These are phyloP conservation scores for Pycnomerus fuliginosus DNA, from an alignment of 2,888 invertebrate species.

Conservation along the genomic window DNA sequence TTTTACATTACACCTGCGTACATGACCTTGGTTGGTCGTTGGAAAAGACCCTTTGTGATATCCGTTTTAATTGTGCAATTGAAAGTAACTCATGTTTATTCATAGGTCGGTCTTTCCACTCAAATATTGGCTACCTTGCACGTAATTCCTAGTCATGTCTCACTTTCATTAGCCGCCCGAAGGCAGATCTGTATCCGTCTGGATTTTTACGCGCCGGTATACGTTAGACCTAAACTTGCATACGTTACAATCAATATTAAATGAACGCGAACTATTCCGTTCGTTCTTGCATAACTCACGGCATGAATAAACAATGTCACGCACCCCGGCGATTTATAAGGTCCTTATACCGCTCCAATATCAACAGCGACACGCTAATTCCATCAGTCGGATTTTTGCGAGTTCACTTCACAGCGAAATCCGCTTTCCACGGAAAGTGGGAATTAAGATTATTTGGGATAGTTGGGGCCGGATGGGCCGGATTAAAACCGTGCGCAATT, in stretches of 20 bases:
- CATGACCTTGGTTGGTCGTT: too few relatives aligned
- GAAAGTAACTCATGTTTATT: constrained; percentile 17
- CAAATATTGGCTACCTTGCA: constrained; percentile 16
- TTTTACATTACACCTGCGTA: too few relatives aligned
- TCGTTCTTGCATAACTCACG: constrained; percentile 23
- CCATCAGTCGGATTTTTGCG: neutral
- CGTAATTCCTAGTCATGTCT: too few relatives aligned
- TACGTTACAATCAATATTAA: constrained; percentile 17
- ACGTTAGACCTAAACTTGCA: constrained; percentile 3
- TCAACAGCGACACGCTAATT: neutral
- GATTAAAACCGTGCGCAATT: constrained; percentile 23
- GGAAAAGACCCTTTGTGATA: too few relatives aligned
- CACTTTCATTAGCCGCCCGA: too few relatives aligned
- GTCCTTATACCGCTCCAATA: constrained; percentile 8
- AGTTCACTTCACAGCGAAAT: too few relatives aligned
- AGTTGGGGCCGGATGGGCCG: constrained; percentile 23
- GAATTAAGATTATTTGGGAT: too few relatives aligned
- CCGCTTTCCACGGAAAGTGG: too few relatives aligned
- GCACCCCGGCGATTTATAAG: constrained; percentile 19
- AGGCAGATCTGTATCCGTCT: constrained; percentile 17
- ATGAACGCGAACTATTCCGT: constrained; percentile 21
- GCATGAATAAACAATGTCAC: constrained; percentile 24
- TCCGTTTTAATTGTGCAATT: constrained; percentile 17
- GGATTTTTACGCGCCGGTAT: constrained; percentile 16
- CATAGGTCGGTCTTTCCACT: constrained; percentile 9